Conservation (phyloP, 2,888 invertebrate species). For the Tridacna crocea region DNA sequence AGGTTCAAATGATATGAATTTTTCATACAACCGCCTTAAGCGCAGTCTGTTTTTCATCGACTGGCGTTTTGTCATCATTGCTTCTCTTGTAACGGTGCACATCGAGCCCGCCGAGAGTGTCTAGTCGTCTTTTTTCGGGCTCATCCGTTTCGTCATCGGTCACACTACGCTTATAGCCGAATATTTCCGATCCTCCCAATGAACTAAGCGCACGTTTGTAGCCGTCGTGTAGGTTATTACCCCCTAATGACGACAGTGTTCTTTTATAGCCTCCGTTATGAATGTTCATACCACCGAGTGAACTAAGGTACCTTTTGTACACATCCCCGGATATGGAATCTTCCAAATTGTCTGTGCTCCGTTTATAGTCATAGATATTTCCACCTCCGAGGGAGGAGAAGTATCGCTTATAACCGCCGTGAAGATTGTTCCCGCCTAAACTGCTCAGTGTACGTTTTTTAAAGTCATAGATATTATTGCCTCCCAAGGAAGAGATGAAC, state of each 20-base stretch:
- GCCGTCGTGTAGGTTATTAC: conserved; percentile 34
- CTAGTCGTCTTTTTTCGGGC: conserved; percentile 38
- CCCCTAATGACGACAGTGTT: conserved; percentile 48
- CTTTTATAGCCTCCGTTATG: conserved; percentile 46
- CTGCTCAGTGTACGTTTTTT: conserved; percentile 39
- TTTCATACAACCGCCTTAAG: too few relatives aligned
- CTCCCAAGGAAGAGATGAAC: conserved; percentile 41
- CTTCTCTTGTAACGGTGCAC: conserved; percentile 50
- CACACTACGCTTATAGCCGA: conserved; percentile 30
- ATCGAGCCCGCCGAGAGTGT: conserved; percentile 38
- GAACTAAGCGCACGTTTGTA: conserved; percentile 49
- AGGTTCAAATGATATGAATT: too few relatives aligned
- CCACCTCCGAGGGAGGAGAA: conserved; percentile 49
- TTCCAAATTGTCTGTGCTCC: conserved; percentile 38
- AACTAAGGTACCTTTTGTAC: conserved; percentile 41
- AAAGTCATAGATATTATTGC: conserved; percentile 32
- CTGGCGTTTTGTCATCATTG: conserved; percentile 6
- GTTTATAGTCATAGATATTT: conserved; percentile 47
- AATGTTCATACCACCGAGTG: conserved; percentile 47
- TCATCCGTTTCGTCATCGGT: neutral
- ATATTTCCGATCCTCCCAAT: conserved; percentile 47
- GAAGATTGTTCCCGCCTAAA: conserved; percentile 43
- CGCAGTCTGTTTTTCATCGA: too few relatives aligned
- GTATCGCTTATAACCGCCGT: conserved; percentile 43
- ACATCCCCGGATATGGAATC: conserved; percentile 31